Evolutionary conservation across 2,797 vertebrate genomes (phyloP).

Genomic region (Salarias fasciatus): DNA sequence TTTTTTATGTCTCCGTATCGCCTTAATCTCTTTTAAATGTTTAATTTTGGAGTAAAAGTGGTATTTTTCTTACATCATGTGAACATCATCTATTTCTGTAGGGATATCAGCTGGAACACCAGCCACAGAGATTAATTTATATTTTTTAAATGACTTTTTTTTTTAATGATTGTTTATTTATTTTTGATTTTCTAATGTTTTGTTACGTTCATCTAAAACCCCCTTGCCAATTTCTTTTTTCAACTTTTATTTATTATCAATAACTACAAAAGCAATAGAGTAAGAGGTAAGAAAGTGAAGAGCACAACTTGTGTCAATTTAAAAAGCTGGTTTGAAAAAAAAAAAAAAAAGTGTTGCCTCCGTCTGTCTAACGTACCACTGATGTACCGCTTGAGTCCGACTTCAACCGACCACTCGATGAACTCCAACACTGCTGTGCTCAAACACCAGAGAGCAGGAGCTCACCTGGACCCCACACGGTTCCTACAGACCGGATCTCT

Average conservation of each 20-base stretch:
- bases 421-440: conserved; percentile 28
- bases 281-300: conserved; percentile 83
- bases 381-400: conserved; percentile 54
- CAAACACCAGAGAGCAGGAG: too few species aligned
- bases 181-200: conserved; percentile 58
- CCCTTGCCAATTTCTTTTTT: conserved; percentile 38
- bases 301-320: conserved; percentile 89
- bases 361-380: conserved; percentile 79
- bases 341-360: conserved; percentile 86
- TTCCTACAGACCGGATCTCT: conserved; percentile 49
- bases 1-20: conserved; percentile 86
- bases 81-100: conserved; percentile 51
- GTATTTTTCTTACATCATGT: conserved; percentile 73
- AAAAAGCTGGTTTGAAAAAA: conserved; percentile 58
- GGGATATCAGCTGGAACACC: conserved; percentile 64
- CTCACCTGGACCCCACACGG: conserved; percentile 24
- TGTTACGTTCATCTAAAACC: conserved; percentile 56
- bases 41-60: conserved; percentile 86
- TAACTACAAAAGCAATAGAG: conserved; percentile 93
- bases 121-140: conserved; percentile 75
- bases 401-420: conserved; percentile 27
- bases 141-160: conserved; percentile 66
- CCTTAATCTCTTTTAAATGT: conserved; percentile 91
- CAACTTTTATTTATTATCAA: conserved; percentile 72
- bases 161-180: conserved; percentile 71